A percentile compares a stretch with the other conserved stretches of the same genome.
These are phyloP conservation scores for Teleopsis dalmanni DNA, from an alignment of 1,140 invertebrate species.

Conservation along the genomic window DNA sequence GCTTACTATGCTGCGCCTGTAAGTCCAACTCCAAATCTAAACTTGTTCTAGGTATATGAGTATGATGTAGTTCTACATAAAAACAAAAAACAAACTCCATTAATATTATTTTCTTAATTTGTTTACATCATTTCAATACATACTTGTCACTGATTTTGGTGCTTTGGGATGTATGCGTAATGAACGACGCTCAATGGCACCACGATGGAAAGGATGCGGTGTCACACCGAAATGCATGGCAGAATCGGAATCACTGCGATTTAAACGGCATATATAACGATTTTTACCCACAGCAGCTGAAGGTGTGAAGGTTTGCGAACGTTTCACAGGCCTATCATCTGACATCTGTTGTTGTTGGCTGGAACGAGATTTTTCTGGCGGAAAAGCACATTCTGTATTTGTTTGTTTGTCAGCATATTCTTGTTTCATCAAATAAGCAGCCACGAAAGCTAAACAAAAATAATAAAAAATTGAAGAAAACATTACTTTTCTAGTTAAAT, in stretches of 20 bases:
- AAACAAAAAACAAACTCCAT: slow-evolving; percentile 1
- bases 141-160: slow-evolving; percentile 39
- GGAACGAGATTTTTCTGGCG: slow-evolving; percentile 32
- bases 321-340: slow-evolving; percentile 72
- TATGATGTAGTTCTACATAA: slow-evolving; percentile 46
- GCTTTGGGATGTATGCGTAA: slow-evolving; percentile 55
- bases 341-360: slow-evolving; percentile 29
- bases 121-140: slow-evolving; percentile 6
- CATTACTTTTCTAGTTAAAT: neutral
- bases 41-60: slow-evolving; percentile 68
- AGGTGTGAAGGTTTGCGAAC: slow-evolving; percentile 93
- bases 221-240: slow-evolving; percentile 80
- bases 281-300: slow-evolving; percentile 76
- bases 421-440: slow-evolving; percentile 36
- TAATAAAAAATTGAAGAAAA: neutral
- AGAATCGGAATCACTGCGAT: slow-evolving; percentile 92
- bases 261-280: slow-evolving; percentile 86
- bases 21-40: slow-evolving; percentile 88
- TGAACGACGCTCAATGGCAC: slow-evolving; percentile 79
- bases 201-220: slow-evolving; percentile 75
- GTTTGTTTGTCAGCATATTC: slow-evolving; percentile 83
- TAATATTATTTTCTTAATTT: neutral
- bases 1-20: slow-evolving; percentile 75
- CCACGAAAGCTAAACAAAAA: neutral
- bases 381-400: slow-evolving; percentile 76